Evolutionary conservation across 92 coral and sea anemone species (phyloP), one percentile per base, ranked within the genome.

Genomic region (Zoanthus sociatus): DNA sequence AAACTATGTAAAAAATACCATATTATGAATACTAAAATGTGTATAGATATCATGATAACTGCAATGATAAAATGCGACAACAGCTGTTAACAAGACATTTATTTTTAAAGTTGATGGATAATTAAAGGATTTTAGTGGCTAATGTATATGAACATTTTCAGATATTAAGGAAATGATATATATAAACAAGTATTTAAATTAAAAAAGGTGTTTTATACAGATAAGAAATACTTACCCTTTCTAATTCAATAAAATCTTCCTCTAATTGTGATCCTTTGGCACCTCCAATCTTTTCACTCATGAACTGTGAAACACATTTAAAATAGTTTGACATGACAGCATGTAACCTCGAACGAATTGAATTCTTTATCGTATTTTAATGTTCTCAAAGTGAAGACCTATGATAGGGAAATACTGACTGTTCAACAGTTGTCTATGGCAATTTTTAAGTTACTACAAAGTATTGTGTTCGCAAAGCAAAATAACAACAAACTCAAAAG

Each of bases 251-350:
- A 86, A 95, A 97, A 42, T 97, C 98, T 55, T 97, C 99, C 0
- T 97, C 99, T 60, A 97, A 86, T 45, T 89, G 93, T 37, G 99
- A 95, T 15, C 99, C 99, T 78, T 97, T 95, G 10, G 95, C 99
- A 71, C 98, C 78, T 44, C 99, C 99, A 69, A 97, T 96, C 86
- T 97, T 97, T 75, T 97, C 99, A 66, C 99, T 97, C 99, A 97
- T 94, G 68, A 86, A 97, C 99, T 97, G 87, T 33, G 42, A 88
- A 79, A 58, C 26, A 18, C 15, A 71, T 71, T 30, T 17, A 77
- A 51, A 54, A 64, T 37, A 20, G 47, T 18, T 12, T 45, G 31
- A n/a, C 58, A 71, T 46, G 69, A 63, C 86, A 75, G 72, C 84
- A 72, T 48, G 4, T 37, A 37, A 37, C 3, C 71, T 64, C 70